These are phyloP conservation scores for Fistularia commersonii DNA, from an alignment of 2,797 vertebrate genomes.

Conservation along the genomic window DNA sequence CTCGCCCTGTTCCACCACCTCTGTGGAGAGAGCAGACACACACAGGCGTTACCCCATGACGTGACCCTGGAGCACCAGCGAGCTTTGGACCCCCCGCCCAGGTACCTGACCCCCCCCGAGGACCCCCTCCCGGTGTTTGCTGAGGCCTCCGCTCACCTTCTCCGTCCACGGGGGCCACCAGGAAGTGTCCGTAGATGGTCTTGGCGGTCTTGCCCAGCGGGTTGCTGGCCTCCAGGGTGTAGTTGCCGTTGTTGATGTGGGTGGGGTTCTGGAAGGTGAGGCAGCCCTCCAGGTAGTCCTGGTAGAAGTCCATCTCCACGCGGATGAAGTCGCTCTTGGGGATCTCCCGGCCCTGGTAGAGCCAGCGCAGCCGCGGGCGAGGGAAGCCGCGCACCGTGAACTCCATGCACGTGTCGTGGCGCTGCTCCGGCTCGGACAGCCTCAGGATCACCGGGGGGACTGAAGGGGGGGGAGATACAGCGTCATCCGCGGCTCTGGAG, in stretches of 20 bases:
- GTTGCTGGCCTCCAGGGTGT: conserved; percentile 92
- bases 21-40: conserved; percentile 61
- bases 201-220: conserved; percentile 85
- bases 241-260: conserved; percentile 96
- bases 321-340: conserved; percentile 83
- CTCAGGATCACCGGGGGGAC: conserved; percentile 90
- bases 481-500: too few species aligned
- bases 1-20: conserved; percentile 63
- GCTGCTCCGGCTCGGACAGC: conserved; percentile 87
- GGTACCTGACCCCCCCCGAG: too few species aligned
- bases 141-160: conserved; percentile 51
- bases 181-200: conserved; percentile 92
- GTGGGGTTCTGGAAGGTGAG: conserved; percentile 95
- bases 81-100: too few species aligned
- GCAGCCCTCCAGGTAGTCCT: conserved; percentile 91
- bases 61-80: too few species aligned
- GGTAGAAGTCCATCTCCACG: conserved; percentile 86
- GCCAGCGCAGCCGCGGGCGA: conserved; percentile 88
- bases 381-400: conserved; percentile 93
- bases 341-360: conserved; percentile 83
- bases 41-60: conserved; percentile 47
- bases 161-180: conserved; percentile 78
- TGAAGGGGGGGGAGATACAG: conserved; percentile 39
- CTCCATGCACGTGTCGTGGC: conserved; percentile 93
- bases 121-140: too few species aligned